Evolutionary conservation across 2,888 invertebrate genomes (phyloP).

Genomic region (Vesta saturnalis): DNA sequence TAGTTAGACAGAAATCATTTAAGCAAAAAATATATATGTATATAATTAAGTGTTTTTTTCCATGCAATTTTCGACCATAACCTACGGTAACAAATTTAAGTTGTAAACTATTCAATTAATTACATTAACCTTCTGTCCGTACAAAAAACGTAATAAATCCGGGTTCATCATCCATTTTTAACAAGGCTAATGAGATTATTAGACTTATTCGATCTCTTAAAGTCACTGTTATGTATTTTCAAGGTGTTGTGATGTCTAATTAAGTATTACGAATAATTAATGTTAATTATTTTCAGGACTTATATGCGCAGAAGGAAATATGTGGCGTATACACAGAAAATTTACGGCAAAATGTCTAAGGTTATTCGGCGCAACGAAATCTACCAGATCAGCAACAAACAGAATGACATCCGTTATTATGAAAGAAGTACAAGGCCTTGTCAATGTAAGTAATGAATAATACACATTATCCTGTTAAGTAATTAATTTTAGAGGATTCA

Average conservation of each 20-base stretch:
- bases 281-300: slow-evolving; percentile 68
- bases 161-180: slow-evolving; percentile 2
- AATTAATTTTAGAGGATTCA: slow-evolving; percentile 41
- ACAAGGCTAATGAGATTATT: slow-evolving; percentile 8
- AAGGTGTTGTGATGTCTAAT: background rate
- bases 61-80: slow-evolving; percentile 16
- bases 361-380: slow-evolving; percentile 77
- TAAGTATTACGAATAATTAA: background rate
- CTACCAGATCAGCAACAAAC: slow-evolving; percentile 66
- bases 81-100: slow-evolving; percentile 11
- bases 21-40: slow-evolving; percentile 13
- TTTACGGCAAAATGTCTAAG: slow-evolving; percentile 78
- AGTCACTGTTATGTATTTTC: background rate
- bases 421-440: slow-evolving; percentile 69
- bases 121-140: slow-evolving; percentile 5
- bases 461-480: background rate
- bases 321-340: slow-evolving; percentile 86
- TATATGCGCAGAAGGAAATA: slow-evolving; percentile 81
- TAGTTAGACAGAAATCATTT: background rate
- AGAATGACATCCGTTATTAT: slow-evolving; percentile 74
- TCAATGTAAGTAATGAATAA: slow-evolving; percentile 61
- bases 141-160: slow-evolving; percentile 1
- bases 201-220: too few species aligned
- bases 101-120: background rate
- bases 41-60: background rate